Conservation (phyloP, 2,113 vertebrate species). For the Calonectris borealis region DNA sequence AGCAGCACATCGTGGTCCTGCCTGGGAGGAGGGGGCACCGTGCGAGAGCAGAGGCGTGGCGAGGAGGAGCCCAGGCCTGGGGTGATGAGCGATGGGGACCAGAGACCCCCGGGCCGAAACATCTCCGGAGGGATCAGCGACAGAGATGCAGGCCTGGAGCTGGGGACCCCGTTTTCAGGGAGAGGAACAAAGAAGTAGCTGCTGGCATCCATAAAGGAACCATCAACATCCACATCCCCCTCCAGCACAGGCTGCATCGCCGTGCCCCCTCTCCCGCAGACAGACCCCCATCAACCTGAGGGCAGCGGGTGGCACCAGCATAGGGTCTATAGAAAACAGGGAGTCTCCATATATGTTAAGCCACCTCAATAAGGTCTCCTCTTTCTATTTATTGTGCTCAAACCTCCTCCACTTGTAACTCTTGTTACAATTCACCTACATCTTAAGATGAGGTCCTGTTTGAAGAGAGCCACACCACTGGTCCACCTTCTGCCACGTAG, state of each 20-base stretch:
- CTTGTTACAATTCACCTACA: background rate
- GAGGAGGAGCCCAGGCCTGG: too few relatives aligned
- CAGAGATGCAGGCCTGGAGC: background rate
- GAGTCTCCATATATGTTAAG: background rate
- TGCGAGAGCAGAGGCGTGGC: background rate
- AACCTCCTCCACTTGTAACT: background rate
- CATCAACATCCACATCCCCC: background rate
- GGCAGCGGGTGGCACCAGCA: background rate
- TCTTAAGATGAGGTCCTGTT: background rate
- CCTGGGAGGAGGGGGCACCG: background rate
- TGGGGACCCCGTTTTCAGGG: background rate
- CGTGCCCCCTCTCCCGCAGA: background rate
- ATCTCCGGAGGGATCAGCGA: background rate
- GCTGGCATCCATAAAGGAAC: background rate
- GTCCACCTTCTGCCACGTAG: too few relatives aligned
- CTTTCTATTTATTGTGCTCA: background rate
- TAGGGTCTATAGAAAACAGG: background rate
- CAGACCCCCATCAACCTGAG: background rate
- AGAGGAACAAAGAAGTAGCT: background rate
- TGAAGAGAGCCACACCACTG: background rate
- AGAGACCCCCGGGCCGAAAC: background rate
- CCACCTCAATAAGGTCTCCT: background rate
- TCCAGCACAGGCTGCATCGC: background rate
- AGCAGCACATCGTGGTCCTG: background rate
- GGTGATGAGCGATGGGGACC: background rate